Evolutionary conservation across 2,888 invertebrate genomes (phyloP), one percentile per base, ranked within the genome.

Genomic region (Tachina grossa): DNA sequence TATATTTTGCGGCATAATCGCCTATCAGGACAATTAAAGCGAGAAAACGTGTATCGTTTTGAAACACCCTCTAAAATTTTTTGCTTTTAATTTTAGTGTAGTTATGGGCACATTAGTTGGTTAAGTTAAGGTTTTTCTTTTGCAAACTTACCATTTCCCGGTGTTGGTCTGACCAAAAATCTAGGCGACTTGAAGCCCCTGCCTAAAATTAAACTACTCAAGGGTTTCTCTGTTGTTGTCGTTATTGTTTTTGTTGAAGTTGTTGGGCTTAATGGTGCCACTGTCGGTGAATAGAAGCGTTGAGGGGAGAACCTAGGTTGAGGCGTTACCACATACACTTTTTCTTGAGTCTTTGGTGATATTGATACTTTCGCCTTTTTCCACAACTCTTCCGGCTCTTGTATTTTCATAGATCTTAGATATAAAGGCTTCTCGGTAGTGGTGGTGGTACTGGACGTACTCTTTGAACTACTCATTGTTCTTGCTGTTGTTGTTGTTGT

Each of bases 271-370:
- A 79, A 22, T 1, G 76, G 45, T 31, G 66, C 39, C 13, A 19
- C 22, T 19, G 66, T 72, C 9, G 83, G 45, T 11, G 79, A 31
- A 74, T 72, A 66, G 22, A 65, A 43, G 39, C 82, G 77, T 61
- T 89, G 89, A n/a, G 89, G 88, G 8, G 86, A 85, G 71, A 88
- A 89, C 2, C 87, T 19, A 13, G 96, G 94, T 89, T 96, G 95
- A 0, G 97, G 96, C 5, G 97, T 97, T 0, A 97, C 97, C 1
- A 97, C 96, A 88, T 97, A 97, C 0, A 97, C 94, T 90, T 96
- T 96, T 92, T 97, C 97, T 89, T 96, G 95, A 6, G 96, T 96
- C 81, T 95, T 92, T n/a, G 96, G 95, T 13, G 96, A 96, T 90
- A 96, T 95, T 19, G 96, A 95, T 1, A 96, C 94, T 90, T 95